Conservation (phyloP, 2,113 vertebrate species). For the Channa maculata region DNA sequence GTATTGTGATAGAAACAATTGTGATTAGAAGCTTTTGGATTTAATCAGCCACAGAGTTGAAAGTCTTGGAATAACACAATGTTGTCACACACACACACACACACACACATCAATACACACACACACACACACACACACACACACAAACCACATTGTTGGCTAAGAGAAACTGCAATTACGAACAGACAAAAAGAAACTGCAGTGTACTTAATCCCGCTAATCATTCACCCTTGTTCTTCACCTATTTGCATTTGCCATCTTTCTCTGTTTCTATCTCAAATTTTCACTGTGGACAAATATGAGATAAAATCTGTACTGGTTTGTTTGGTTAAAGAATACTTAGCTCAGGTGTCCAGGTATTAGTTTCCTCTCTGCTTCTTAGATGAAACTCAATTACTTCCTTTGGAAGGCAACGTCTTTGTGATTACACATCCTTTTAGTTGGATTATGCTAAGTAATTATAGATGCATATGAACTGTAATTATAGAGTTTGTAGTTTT, state of each 20-base stretch:
- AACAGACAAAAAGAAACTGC: not conserved
- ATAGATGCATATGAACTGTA: conserved; percentile 5
- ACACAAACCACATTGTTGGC: too few species aligned
- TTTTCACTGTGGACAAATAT: not conserved
- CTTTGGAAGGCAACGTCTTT: not conserved
- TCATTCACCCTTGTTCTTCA: not conserved
- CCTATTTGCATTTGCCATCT: not conserved
- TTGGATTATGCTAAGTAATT: conserved; percentile 4
- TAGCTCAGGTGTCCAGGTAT: conserved; percentile 1
- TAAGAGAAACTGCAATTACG: not conserved
- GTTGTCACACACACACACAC: not conserved
- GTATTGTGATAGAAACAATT: conserved; percentile 28
- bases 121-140: not conserved
- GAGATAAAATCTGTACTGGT: too few species aligned
- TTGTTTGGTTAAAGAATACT: not conserved
- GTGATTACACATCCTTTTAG: not conserved
- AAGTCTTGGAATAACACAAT: conserved; percentile 3
- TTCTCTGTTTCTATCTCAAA: conserved; percentile 1
- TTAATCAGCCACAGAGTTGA: not conserved
- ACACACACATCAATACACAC: not conserved
- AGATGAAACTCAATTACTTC: conserved; percentile 9
- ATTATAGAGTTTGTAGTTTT: not conserved
- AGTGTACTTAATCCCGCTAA: too few species aligned
- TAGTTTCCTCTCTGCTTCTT: not conserved
- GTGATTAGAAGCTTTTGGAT: conserved; percentile 7